Conservation (phyloP, 2,113 vertebrate species). For the Nothobranchius kuhntae region DNA sequence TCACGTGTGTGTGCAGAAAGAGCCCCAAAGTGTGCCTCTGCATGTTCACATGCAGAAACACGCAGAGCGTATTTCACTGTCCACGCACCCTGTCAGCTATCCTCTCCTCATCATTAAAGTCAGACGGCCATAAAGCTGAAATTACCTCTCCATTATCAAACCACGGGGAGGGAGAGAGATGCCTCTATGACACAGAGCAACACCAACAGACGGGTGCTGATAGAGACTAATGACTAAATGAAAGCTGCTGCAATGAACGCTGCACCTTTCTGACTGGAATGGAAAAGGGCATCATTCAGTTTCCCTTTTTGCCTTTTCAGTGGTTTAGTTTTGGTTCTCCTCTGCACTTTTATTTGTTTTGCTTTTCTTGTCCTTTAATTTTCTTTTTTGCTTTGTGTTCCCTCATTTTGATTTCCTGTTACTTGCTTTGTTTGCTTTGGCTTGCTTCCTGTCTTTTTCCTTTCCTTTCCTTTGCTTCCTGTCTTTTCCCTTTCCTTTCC, state of each 20-base stretch:
- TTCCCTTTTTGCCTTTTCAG: slow-evolving; percentile 8
- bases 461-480: not conserved
- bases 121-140: slow-evolving; percentile 58
- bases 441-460: slow-evolving; percentile 16
- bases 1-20: not conserved
- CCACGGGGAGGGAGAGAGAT: slow-evolving; percentile 49
- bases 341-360: slow-evolving; percentile 9
- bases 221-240: slow-evolving; percentile 74
- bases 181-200: slow-evolving; percentile 62
- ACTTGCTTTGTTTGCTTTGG: not conserved
- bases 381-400: not conserved
- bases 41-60: slow-evolving; percentile 3
- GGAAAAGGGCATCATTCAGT: slow-evolving; percentile 28
- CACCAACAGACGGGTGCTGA: slow-evolving; percentile 66
- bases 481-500: slow-evolving; percentile 5
- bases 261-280: slow-evolving; percentile 46
- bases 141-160: slow-evolving; percentile 71
- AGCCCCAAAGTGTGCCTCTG: slow-evolving; percentile 18
- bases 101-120: slow-evolving; percentile 58
- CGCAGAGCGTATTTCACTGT: slow-evolving; percentile 28
- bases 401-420: not conserved
- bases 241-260: slow-evolving; percentile 59
- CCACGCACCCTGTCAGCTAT: slow-evolving; percentile 41
- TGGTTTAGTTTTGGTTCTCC: slow-evolving; percentile 11
- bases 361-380: slow-evolving; percentile 8